Conservation (phyloP, 2,113 vertebrate species). For the Nansenia antarctica region DNA sequence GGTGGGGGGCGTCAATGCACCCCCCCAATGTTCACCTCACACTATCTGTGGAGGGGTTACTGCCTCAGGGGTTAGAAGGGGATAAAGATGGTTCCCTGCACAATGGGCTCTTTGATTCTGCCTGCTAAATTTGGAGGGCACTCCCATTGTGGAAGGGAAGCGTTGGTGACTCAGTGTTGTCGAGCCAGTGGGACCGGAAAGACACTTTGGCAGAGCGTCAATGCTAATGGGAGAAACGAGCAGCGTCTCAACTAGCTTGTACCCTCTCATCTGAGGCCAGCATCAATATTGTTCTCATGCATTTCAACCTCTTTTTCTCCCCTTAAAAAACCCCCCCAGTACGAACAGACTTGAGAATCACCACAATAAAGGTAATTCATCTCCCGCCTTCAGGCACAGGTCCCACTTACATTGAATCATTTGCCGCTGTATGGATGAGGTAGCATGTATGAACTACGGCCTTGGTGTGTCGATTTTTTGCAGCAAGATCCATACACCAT, state of each 20-base stretch:
- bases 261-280: not conserved
- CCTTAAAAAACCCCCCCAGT: too few relatives aligned
- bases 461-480: not conserved
- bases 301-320: not conserved
- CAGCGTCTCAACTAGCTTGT: not conserved
- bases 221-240: not conserved
- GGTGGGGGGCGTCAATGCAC: constrained; percentile 40
- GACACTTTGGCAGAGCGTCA: not conserved
- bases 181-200: constrained; percentile 4
- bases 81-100: constrained; percentile 25
- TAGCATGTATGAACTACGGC: not conserved
- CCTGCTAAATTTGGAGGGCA: constrained; percentile 25
- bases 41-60: constrained; percentile 30
- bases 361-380: constrained; percentile 79
- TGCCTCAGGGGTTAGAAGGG: constrained; percentile 22
- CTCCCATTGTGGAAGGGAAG: constrained; percentile 3
- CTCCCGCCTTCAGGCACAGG: not conserved
- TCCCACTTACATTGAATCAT: not conserved
- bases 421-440: not conserved
- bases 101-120: constrained; percentile 45
- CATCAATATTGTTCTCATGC: not conserved
- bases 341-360: constrained; percentile 72
- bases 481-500: constrained; percentile 86
- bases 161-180: not conserved
- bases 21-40: constrained; percentile 62